Conservation (phyloP, 2,888 invertebrate species). For the Meloe dianella region DNA sequence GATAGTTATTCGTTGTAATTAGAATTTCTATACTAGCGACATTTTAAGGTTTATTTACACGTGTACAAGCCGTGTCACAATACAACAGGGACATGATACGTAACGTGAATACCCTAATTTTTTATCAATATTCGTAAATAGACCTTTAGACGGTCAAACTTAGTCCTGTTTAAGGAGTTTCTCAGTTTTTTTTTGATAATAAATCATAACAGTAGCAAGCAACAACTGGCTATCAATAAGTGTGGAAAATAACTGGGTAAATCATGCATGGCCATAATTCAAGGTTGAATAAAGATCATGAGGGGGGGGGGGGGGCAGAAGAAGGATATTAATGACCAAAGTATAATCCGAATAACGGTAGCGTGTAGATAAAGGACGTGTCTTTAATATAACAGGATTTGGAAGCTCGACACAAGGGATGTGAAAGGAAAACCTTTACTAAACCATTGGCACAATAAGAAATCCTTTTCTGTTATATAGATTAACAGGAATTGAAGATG, state of each 20-base stretch:
- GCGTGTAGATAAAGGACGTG: slow-evolving; percentile 15
- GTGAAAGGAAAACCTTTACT: neutral
- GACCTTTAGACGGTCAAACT: too few relatives aligned
- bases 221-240: slow-evolving; percentile 8
- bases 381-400: slow-evolving; percentile 13
- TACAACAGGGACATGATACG: too few relatives aligned
- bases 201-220: slow-evolving; percentile 20
- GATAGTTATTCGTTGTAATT: slow-evolving; percentile 1
- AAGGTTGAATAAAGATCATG: slow-evolving; percentile 32
- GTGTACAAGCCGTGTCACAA: neutral
- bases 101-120: too few relatives aligned
- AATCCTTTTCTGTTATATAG: slow-evolving; percentile 10
- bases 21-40: neutral
- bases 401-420: neutral
- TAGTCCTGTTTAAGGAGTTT: too few relatives aligned
- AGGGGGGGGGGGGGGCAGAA: slow-evolving; percentile 22
- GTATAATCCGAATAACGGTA: slow-evolving; percentile 6
- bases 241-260: slow-evolving; percentile 26
- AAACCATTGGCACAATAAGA: neutral
- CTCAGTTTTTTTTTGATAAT: too few relatives aligned
- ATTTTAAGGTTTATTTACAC: neutral
- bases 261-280: slow-evolving; percentile 40
- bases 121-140: too few relatives aligned
- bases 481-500: slow-evolving; percentile 9
- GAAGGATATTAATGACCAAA: slow-evolving; percentile 1